Percentiles rank a stretch among this genome's conserved stretches.
These are phyloP conservation scores for Pseudolaguvia tuberculata DNA, from an alignment of 2,113 vertebrate genomes.

Conservation along the genomic window DNA sequence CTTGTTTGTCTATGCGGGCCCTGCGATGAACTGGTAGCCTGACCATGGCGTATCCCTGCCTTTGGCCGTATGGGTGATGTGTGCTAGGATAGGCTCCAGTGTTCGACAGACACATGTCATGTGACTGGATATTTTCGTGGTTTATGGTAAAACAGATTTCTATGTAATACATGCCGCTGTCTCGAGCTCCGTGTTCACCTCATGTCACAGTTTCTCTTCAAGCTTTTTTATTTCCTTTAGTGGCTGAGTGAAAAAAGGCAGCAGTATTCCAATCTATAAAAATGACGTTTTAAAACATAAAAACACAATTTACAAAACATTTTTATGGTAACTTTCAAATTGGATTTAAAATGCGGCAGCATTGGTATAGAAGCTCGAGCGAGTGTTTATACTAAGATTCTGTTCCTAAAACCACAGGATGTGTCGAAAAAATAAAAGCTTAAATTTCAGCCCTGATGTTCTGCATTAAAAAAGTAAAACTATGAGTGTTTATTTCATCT, in stretches of 20 bases:
- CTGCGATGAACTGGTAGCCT: too few relatives aligned
- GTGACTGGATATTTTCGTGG: neutral
- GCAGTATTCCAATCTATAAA: neutral
- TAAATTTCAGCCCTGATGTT: neutral
- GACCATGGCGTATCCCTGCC: too few relatives aligned
- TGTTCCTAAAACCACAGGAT: neutral
- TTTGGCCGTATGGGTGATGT: too few relatives aligned
- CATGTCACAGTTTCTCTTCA: neutral
- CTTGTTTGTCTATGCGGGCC: too few relatives aligned
- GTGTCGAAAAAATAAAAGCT: neutral
- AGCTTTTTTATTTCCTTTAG: slow-evolving; percentile 3
- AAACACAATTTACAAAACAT: neutral
- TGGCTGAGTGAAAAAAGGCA: neutral
- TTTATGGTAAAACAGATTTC: neutral
- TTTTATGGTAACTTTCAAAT: neutral
- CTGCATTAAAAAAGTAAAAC: neutral
- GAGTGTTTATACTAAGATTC: neutral
- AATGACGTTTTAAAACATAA: too few relatives aligned
- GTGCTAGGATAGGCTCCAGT: too few relatives aligned
- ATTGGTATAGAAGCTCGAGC: neutral
- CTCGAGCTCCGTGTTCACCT: neutral
- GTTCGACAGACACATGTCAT: neutral
- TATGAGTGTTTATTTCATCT: neutral
- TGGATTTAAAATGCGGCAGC: neutral
- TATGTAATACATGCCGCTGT: neutral